Conservation (phyloP, 1,140 invertebrate species). For the Papilio helenus region DNA sequence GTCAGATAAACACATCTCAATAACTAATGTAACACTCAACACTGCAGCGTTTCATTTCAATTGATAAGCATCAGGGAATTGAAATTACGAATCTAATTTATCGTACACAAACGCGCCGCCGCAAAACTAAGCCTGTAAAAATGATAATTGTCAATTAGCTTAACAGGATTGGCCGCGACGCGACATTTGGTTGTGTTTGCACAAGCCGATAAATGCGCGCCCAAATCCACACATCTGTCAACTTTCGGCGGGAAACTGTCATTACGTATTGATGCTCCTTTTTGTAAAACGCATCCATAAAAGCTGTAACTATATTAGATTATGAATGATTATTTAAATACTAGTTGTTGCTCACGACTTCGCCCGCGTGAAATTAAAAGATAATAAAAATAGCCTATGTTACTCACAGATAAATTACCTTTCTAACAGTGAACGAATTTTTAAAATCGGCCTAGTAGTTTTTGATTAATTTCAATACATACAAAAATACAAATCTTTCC, state of each 20-base stretch:
- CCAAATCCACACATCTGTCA: conserved; percentile 65
- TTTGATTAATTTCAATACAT: too few species aligned
- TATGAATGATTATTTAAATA: background rate
- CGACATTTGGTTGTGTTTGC: conserved; percentile 67
- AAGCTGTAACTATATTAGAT: background rate
- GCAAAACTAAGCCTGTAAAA: conserved; percentile 60
- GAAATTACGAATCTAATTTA: conserved; percentile 49
- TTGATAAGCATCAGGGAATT: conserved; percentile 37
- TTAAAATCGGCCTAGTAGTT: too few species aligned
- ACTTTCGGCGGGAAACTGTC: conserved; percentile 52
- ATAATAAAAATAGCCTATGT: too few species aligned
- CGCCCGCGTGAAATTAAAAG: too few species aligned
- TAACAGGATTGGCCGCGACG: conserved; percentile 53
- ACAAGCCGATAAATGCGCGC: conserved; percentile 61
- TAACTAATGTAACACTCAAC: conserved; percentile 6
- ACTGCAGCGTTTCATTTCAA: conserved; percentile 27
- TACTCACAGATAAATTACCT: too few species aligned
- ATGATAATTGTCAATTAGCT: conserved; percentile 72
- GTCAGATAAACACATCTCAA: conserved; percentile 3
- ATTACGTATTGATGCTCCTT: conserved; percentile 38
- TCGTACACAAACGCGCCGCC: conserved; percentile 45
- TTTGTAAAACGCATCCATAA: conserved; percentile 18
- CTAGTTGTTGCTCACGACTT: too few species aligned
- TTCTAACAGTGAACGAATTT: too few species aligned
- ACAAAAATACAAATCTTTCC: too few species aligned